Conservation (phyloP, 2,888 invertebrate genomes). For the Phrixothrix hirtus region DNA sequence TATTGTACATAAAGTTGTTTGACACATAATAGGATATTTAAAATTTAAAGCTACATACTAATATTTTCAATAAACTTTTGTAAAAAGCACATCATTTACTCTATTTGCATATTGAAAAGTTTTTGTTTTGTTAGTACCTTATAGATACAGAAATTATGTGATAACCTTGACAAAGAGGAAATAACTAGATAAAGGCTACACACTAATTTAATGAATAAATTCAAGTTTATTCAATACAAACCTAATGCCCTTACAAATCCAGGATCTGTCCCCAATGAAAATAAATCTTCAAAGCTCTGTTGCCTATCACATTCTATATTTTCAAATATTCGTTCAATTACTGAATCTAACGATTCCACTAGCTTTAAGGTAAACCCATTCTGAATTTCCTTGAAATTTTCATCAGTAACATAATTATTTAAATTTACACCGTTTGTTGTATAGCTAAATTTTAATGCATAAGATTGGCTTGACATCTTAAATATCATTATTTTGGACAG, state of each 20-base stretch:
- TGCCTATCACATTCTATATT: constrained; percentile 8
- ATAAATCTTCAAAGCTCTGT: constrained; percentile 40
- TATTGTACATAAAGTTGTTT: too few species aligned
- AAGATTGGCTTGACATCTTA: constrained; percentile 31
- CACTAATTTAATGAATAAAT: too few species aligned
- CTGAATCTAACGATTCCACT: constrained; percentile 44
- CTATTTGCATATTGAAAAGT: too few species aligned
- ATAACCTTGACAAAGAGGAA: too few species aligned
- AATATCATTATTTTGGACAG: too few species aligned
- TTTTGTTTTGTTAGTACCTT: too few species aligned
- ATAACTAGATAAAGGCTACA: background rate
- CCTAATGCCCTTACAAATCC: constrained; percentile 49
- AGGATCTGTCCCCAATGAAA: constrained; percentile 43
- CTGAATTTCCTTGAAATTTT: constrained; percentile 45
- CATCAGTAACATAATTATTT: constrained; percentile 44
- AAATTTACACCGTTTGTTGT: constrained; percentile 36
- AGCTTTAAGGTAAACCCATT: constrained; percentile 49
- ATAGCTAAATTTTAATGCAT: constrained; percentile 45
- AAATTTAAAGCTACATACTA: too few species aligned
- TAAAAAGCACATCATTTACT: too few species aligned
- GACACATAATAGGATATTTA: too few species aligned
- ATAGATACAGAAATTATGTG: too few species aligned
- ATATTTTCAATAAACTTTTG: too few species aligned
- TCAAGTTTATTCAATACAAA: constrained; percentile 29
- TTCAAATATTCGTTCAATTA: constrained; percentile 43